phyloP scores from a whole-genome alignment of 2,797 vertebrate genomes.

The Ptychadena robeensis region DNA sequence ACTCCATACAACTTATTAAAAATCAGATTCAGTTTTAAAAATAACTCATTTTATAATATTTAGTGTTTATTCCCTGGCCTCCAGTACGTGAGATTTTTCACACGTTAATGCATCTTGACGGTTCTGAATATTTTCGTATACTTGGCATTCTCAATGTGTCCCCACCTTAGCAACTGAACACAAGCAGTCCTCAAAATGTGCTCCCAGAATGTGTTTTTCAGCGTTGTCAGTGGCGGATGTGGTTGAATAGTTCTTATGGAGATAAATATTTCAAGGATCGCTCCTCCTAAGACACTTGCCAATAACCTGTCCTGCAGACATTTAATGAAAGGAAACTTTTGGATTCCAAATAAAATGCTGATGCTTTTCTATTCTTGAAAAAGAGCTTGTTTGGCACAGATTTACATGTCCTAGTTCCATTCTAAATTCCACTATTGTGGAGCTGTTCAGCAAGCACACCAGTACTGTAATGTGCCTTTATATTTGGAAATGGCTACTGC shows the following conservation, averaged over 20 bases:
- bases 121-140: background rate
- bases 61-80: background rate
- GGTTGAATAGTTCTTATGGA: conserved; percentile 21
- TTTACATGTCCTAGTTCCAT: background rate
- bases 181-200: conserved; percentile 36
- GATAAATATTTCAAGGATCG: conserved; percentile 8
- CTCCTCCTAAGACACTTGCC: background rate
- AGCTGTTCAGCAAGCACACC: background rate
- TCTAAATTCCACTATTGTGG: background rate
- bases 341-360: conserved; percentile 13
- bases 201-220: conserved; percentile 10
- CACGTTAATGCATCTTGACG: conserved; percentile 1
- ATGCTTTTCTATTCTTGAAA: background rate
- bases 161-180: conserved; percentile 52
- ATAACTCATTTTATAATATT: no score
- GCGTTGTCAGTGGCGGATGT: conserved; percentile 18
- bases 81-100: background rate
- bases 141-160: conserved; percentile 25
- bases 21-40: no score
- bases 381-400: background rate
- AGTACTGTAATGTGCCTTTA: background rate
- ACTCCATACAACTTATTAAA: no score
- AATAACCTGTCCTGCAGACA: conserved; percentile 21
- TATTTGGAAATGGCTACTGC: background rate
- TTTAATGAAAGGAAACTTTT: conserved; percentile 6